Evolutionary conservation across 2,113 vertebrate species (phyloP).

Genomic region (Lophotis ruficrista): DNA sequence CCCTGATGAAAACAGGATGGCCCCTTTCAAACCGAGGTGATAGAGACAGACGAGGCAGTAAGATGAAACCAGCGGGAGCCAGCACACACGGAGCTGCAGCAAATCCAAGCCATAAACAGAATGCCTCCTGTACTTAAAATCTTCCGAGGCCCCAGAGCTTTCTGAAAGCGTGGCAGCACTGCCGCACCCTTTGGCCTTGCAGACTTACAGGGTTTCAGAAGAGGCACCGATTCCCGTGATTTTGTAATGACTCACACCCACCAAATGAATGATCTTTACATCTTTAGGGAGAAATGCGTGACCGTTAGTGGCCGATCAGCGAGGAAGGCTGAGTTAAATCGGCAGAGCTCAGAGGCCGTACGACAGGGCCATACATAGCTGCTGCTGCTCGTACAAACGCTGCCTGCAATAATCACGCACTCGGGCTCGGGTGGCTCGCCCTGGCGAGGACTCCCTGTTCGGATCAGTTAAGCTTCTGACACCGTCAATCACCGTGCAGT

Average conservation of each 20-base stretch:
- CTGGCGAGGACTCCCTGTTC: not conserved
- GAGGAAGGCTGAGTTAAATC: not conserved
- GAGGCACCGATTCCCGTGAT: not conserved
- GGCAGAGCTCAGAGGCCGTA: not conserved
- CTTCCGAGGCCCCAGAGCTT: not conserved
- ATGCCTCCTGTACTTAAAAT: not conserved
- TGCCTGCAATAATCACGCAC: not conserved
- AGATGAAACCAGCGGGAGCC: not conserved
- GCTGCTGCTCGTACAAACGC: not conserved
- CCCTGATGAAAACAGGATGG: not conserved
- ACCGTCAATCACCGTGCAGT: not conserved
- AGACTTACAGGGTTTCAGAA: not conserved
- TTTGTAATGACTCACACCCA: not conserved
- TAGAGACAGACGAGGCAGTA: not conserved
- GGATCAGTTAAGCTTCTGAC: constrained; percentile 54
- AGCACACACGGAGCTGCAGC: not conserved
- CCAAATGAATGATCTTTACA: rapidly evolving
- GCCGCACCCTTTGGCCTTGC: not conserved
- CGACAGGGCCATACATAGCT: not conserved
- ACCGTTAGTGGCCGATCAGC: rapidly evolving
- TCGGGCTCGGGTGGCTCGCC: not conserved
- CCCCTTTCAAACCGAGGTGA: constrained; percentile 8
- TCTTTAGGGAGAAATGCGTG: not conserved
- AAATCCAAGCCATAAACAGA: constrained; percentile 41
- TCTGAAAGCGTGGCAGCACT: not conserved